Evolutionary conservation across 1,140 invertebrate genomes (phyloP).

Genomic region (Carposina sasakii): DNA sequence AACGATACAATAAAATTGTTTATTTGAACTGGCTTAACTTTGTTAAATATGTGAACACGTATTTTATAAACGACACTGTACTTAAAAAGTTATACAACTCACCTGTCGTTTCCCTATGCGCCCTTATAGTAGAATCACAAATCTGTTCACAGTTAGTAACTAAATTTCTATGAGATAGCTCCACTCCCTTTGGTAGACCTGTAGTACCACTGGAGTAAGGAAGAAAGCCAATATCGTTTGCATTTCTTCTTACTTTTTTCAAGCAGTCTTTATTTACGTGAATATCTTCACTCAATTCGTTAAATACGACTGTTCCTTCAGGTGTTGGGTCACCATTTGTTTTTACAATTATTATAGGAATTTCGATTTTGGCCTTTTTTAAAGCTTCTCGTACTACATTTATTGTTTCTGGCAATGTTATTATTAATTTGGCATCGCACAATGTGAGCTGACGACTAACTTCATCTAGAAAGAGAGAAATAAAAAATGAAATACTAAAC

Average conservation of each 20-base stretch:
- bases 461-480: conserved; percentile 77
- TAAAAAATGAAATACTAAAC: too few relatives aligned
- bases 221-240: conserved; percentile 73
- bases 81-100: too few relatives aligned
- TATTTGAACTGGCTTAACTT: too few relatives aligned
- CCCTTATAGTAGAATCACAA: conserved; percentile 42
- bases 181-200: conserved; percentile 91
- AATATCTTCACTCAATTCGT: conserved; percentile 71
- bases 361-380: conserved; percentile 53
- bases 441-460: conserved; percentile 81
- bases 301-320: conserved; percentile 73
- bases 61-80: too few relatives aligned
- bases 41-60: too few relatives aligned
- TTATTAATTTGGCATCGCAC: conserved; percentile 77
- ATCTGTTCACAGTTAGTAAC: conserved; percentile 73
- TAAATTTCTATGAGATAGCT: conserved; percentile 82
- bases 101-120: conserved; percentile 52
- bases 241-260: conserved; percentile 55
- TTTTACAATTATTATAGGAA: conserved; percentile 75
- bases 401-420: conserved; percentile 75
- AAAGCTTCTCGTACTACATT: conserved; percentile 61
- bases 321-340: conserved; percentile 58
- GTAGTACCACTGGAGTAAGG: conserved; percentile 91
- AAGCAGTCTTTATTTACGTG: conserved; percentile 68
- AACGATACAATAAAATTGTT: too few relatives aligned